Evolutionary conservation across 2,113 vertebrate species (phyloP).

Genomic region (Ornithorhynchus anatinus): DNA sequence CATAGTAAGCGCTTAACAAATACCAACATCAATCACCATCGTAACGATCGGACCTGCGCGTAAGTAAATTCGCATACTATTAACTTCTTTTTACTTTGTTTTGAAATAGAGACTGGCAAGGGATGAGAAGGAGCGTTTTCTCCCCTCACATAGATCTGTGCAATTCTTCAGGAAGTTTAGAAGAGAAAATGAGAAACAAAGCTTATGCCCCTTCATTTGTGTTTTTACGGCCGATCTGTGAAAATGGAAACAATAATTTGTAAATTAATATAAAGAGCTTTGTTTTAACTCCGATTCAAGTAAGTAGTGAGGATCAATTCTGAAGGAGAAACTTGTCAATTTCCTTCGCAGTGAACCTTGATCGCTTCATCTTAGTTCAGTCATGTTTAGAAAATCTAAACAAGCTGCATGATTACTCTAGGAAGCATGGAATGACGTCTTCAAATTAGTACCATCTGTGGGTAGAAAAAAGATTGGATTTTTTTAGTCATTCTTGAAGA

Average conservation of each 20-base stretch:
- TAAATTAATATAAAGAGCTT: background rate
- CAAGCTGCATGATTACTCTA: slow-evolving; percentile 70
- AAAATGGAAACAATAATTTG: background rate
- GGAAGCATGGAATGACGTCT: slow-evolving; percentile 72
- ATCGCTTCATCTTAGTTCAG: slow-evolving; percentile 71
- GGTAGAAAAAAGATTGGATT: slow-evolving; percentile 59
- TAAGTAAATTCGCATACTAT: no score
- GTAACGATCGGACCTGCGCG: no score
- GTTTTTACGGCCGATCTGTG: no score
- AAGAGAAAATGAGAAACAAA: no score
- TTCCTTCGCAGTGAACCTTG: slow-evolving; percentile 59
- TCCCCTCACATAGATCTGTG: no score
- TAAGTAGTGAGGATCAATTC: slow-evolving; percentile 47
- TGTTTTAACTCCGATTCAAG: slow-evolving; percentile 3
- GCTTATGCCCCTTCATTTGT: no score
- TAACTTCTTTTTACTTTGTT: no score
- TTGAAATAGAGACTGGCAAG: no score
- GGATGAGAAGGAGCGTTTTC: no score
- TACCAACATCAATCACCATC: no score
- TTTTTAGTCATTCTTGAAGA: slow-evolving; percentile 78
- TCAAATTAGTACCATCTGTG: slow-evolving; percentile 80
- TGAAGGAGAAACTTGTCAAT: slow-evolving; percentile 45
- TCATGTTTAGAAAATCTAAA: slow-evolving; percentile 76
- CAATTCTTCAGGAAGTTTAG: no score
- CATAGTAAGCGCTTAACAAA: no score